Evolutionary conservation across 2,888 invertebrate genomes (phyloP), one percentile per base, ranked within the genome.

Genomic region (Auanema freiburgensis): DNA sequence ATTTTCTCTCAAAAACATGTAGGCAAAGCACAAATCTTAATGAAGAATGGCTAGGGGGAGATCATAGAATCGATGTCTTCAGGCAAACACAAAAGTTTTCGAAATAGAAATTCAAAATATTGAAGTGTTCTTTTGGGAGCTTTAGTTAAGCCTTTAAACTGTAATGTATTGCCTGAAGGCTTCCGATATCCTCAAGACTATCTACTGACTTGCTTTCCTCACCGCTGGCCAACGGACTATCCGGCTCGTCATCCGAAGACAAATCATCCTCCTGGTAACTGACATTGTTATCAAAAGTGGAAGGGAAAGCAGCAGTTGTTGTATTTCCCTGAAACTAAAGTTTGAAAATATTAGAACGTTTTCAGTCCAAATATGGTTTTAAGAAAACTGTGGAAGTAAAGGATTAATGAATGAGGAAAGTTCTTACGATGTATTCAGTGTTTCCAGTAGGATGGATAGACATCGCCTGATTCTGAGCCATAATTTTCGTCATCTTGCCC

Each of bases 401-500:
- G n/a, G n/a, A n/a, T n/a, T n/a, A n/a, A 14, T 40, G 12, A 58
- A n/a, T 40, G 21, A 60, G 33, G 43, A 6, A 24, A 12, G 33
- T 46, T 11, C 54, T 51, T 21, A 74, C 74, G 66, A 74, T 56
- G 58, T 69, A 74, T 56, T 72, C 72, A 1, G 50, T 60, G 4
- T 60, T 67, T 23, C 57, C 58, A n/a, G 66, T 16, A 23, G 57
- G 65, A 14, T 67, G 64, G 50, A 66, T 46, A 24, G 64, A 64
- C 23, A 67, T 44, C 46, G 62, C 67, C 51, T 74, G 72, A 57
- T 77, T 74, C 52, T 74, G 68, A 25, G 63, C 59, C 81, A 82
- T 79, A n/a, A 83, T 78, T 57, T 76, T 74, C 0, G 79, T 80
- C 69, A 76, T 74, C 58, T 82, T 80, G 21, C 80, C 83, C 8